A percentile compares a stretch with the other conserved stretches of the same genome.
phyloP scores from a whole-genome alignment of 2,113 vertebrate genomes.

The Amazona guildingii region DNA sequence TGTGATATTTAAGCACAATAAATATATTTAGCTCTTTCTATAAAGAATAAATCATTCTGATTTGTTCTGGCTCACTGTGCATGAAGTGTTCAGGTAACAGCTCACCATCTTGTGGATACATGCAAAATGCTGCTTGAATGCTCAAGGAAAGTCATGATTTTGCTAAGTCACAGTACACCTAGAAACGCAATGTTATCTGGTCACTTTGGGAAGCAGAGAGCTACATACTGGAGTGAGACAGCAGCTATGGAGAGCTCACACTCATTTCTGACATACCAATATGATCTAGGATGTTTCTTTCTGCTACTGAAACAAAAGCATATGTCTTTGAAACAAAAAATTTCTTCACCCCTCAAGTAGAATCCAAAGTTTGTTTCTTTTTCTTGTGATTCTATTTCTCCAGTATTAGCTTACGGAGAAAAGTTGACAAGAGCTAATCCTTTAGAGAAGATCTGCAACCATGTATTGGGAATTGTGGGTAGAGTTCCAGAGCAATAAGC shows the following conservation, averaged over 20 bases:
- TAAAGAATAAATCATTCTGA: neutral
- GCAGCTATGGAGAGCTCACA: neutral
- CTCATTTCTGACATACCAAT: neutral
- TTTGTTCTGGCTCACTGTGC: neutral
- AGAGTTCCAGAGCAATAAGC: neutral
- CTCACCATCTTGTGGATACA: neutral
- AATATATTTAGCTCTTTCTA: neutral
- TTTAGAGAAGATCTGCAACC: neutral
- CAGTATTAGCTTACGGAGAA: neutral
- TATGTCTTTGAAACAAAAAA: neutral
- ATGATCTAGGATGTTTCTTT: neutral
- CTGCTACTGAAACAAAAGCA: neutral
- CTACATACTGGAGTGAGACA: neutral
- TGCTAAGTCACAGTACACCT: neutral
- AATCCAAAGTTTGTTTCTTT: neutral
- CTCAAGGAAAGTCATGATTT: neutral
- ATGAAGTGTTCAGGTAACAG: neutral
- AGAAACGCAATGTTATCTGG: neutral
- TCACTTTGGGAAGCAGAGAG: neutral
- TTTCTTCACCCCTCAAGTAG: neutral
- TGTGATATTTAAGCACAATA: neutral
- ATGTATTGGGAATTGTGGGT: neutral
- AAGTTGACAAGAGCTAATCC: neutral
- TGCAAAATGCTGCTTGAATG: neutral
- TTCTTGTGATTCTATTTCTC: neutral